Base-by-base conservation (phyloP, 2,888 invertebrate genomes). In the Lagria hirta region DNA sequence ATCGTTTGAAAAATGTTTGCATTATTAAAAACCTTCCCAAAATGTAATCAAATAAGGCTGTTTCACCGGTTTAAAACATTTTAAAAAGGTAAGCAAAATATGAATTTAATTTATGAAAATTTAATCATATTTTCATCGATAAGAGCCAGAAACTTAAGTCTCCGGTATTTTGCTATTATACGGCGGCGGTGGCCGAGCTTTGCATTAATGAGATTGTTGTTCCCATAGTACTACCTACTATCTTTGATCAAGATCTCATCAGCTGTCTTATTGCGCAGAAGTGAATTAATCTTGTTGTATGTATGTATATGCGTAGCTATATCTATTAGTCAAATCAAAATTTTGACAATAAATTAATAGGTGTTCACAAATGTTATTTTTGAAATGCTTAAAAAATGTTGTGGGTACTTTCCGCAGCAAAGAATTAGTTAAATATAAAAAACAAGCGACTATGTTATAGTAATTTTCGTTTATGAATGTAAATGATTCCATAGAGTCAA, bases 181-280 rank as follows among this genome's bases (percentile, higher is more conserved):
- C 54, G 52, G 53, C 54, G 52, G 54, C 55, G 57, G 61, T 60
- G 61, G 61, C 52, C 61, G 49, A 55, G 58, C 61, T 56, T 61
- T 63, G 65, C 63, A 65, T 65, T 65, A 65, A 64, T 61, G 63
- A 63, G 64, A 62, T 58, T 57, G 53, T 57, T 51, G 57, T 62
- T 64, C 64, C 64, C 63, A 64, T 62, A 54, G 57, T 52, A n/a
- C n/a, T n/a, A n/a, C n/a, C n/a, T n/a, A n/a, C 51, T 61, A 64
- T 65, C 64, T 61, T 44, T 43, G 58, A 66, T 64, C 61, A 48
- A 58, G 59, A 66, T 65, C 65, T 60, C 62, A 62, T 65, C 64
- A 65, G 61, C 61, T 64, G 64, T 64, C 64, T 60, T 55, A 54
- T 58, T 53, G 58, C 55, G 43, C 50, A 58, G 55, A 60, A 58